Evolutionary conservation across 2,113 vertebrate genomes (phyloP), one percentile per base, ranked within the genome.

Genomic region (Cricetomys ansorgei): DNA sequence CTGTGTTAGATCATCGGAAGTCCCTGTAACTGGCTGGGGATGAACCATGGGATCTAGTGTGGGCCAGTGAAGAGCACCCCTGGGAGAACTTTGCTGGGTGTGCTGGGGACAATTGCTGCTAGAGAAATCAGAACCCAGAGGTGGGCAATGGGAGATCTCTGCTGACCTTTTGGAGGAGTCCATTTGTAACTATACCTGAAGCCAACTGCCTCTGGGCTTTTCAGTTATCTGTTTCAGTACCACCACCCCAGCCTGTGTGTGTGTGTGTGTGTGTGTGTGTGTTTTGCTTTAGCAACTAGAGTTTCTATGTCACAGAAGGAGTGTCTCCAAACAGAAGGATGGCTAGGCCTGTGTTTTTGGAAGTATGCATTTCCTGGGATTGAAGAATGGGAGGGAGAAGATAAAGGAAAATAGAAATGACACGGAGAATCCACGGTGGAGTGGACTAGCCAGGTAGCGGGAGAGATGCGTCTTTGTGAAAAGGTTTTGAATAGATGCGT

Each of bases 401-500:
- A 55, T 21, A 7, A 29, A 50, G 31, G 4, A 62, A 45, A 16
- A 0, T 21, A 34, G 62, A n/a, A 70, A 16, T 31, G 13, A 3
- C 4, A 25, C 8, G 34, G 7, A 64, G 53, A 34, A 5, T 9
- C 27, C 4, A 11, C 0, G 7, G 23, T 3, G 19, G 40, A 25
- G 4, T 3, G 0, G 10, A 23, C 65, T 29, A 45, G 40, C 7
- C 27, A 3, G 43, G 57, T 4, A 4, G 3, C 34, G 17, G 13
- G 16, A 59, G 37, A 23, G 3, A 21, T 6, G 13, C 16, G 1
- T 53, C 65, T 3, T 7, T 40, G 53, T 16, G n/a, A 48, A 77
- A 40, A 16, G 81, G 21, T 2, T 48, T n/a, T 3, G 29, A 48
- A 19, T 3, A 53, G 23, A n/a, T 5, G 3, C 3, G 11, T 25